These are phyloP conservation scores for Drosophila bipectinata DNA, from an alignment of 1,140 invertebrate species.

Conservation along the genomic window DNA sequence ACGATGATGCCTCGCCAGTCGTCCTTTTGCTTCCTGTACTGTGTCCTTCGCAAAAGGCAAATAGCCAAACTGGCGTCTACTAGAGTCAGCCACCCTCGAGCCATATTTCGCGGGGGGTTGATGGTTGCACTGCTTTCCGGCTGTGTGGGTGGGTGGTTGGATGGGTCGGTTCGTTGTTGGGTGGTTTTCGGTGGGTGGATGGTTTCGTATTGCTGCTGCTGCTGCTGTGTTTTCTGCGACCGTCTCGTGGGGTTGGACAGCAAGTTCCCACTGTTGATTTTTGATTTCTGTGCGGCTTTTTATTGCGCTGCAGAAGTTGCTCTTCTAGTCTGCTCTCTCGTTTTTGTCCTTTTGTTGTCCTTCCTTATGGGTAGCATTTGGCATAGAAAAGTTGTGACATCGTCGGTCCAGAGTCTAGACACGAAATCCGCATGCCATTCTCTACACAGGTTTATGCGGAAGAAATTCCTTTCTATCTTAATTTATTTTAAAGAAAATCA, in stretches of 20 bases:
- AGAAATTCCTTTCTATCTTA: no score
- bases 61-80: constrained; percentile 47
- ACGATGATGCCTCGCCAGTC: constrained; percentile 27
- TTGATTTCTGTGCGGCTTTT: constrained; percentile 70
- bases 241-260: constrained; percentile 44
- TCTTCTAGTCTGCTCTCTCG: constrained; percentile 26
- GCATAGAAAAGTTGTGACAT: constrained; percentile 47
- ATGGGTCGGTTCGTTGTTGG: constrained; percentile 16
- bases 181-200: constrained; percentile 29
- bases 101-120: constrained; percentile 4
- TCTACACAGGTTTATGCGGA: neutral
- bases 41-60: constrained; percentile 40
- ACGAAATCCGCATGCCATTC: constrained; percentile 1
- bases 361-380: constrained; percentile 28
- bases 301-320: constrained; percentile 61
- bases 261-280: constrained; percentile 67
- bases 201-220: neutral
- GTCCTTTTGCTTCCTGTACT: constrained; percentile 6
- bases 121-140: constrained; percentile 23
- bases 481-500: no score
- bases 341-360: neutral
- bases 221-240: constrained; percentile 9
- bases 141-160: constrained; percentile 16
- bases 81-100: constrained; percentile 50
- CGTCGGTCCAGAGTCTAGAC: constrained; percentile 66